phyloP scores from a whole-genome alignment of 2,888 invertebrate genomes.

The Abrostola triplasia region DNA sequence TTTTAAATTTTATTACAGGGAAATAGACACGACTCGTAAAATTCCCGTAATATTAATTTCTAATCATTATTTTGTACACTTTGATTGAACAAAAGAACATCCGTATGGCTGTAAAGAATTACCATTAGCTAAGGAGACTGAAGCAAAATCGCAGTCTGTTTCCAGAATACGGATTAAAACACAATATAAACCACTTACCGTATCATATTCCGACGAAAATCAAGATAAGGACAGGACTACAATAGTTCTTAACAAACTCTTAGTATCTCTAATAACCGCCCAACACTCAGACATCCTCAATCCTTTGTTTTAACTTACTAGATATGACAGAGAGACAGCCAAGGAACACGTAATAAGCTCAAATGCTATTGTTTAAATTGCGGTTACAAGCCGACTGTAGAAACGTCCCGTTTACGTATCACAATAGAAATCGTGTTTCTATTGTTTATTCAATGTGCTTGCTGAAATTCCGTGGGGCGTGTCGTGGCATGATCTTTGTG shows the following conservation, averaged over 20 bases:
- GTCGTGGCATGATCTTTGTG: conserved; percentile 23
- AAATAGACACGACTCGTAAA: too few species aligned
- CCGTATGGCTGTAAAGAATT: too few species aligned
- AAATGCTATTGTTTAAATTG: conserved; percentile 71
- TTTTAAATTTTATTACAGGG: too few species aligned
- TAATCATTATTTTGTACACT: too few species aligned
- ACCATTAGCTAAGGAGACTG: too few species aligned
- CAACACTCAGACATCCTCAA: conserved; percentile 48
- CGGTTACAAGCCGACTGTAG: conserved; percentile 51
- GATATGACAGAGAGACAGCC: conserved; percentile 52
- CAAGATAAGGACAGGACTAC: conserved; percentile 11
- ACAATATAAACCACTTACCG: background rate
- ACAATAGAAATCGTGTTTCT: conserved; percentile 52
- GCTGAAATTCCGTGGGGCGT: conserved; percentile 37
- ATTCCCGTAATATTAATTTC: too few species aligned
- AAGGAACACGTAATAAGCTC: conserved; percentile 66
- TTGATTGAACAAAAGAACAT: too few species aligned
- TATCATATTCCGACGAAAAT: conserved; percentile 15
- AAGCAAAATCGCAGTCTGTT: too few species aligned
- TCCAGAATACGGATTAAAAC: background rate
- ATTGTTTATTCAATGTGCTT: conserved; percentile 40
- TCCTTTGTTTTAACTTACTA: conserved; percentile 51
- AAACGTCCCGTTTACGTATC: conserved; percentile 48
- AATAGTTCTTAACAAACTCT: conserved; percentile 30
- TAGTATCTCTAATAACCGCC: conserved; percentile 26